A percentile compares a stretch with the other conserved stretches of the same genome.
These are phyloP conservation scores for Elgonia sp. DNA, from an alignment of 2,888 invertebrate species.

Conservation along the genomic window DNA sequence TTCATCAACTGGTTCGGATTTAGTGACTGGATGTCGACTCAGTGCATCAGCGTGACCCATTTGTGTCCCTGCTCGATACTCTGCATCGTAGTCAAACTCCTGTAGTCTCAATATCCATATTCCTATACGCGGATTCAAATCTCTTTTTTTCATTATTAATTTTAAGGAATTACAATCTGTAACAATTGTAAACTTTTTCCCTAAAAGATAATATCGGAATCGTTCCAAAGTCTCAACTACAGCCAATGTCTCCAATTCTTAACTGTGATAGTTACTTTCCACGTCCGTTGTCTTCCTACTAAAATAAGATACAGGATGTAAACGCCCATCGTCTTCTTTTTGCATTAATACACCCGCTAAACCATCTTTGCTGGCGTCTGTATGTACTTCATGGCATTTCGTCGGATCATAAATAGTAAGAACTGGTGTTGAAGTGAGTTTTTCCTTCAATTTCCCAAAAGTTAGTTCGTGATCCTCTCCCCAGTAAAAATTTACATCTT, in stretches of 20 bases:
- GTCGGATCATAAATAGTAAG: background rate
- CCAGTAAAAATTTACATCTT: too few species aligned
- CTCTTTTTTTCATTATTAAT: slow-evolving; percentile 43
- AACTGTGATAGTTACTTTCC: slow-evolving; percentile 83
- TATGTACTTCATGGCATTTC: slow-evolving; percentile 5
- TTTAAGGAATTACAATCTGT: slow-evolving; percentile 59
- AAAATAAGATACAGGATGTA: slow-evolving; percentile 36
- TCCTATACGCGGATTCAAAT: slow-evolving; percentile 40
- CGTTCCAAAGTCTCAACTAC: background rate
- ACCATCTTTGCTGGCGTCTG: slow-evolving; percentile 23
- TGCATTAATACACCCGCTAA: slow-evolving; percentile 33
- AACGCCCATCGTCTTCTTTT: background rate
- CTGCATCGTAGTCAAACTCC: slow-evolving; percentile 40
- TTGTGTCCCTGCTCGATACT: slow-evolving; percentile 16
- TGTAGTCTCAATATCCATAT: slow-evolving; percentile 51
- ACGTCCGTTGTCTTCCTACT: slow-evolving; percentile 1
- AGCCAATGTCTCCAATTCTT: slow-evolving; percentile 80
- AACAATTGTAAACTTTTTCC: slow-evolving; percentile 19
- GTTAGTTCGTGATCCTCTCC: too few species aligned
- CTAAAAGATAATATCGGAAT: slow-evolving; percentile 82
- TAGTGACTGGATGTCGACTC: slow-evolving; percentile 17
- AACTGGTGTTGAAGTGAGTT: slow-evolving; percentile 4
- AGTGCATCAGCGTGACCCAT: slow-evolving; percentile 50
- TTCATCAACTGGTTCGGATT: too few species aligned
- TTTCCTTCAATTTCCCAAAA: too few species aligned